phyloP scores from a whole-genome alignment of 2,888 invertebrate species.

The Stenoptilia bipunctidactyla region DNA sequence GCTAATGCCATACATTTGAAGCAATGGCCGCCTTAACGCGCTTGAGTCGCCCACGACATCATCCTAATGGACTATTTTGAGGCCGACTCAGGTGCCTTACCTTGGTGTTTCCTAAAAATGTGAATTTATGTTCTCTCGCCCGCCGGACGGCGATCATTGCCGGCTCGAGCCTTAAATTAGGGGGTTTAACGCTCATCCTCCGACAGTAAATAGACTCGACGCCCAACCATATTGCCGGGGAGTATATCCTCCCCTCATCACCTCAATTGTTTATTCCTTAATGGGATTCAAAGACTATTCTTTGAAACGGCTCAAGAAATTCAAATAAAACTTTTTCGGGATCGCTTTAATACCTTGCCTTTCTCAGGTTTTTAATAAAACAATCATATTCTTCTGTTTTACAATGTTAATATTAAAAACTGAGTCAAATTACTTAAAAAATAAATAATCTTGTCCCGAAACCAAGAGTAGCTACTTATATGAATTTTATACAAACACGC shows the following conservation, averaged over 20 bases:
- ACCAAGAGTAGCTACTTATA: too few relatives aligned
- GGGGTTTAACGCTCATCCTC: constrained; percentile 62
- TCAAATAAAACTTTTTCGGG: too few relatives aligned
- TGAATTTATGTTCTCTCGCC: constrained; percentile 57
- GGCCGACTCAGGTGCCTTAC: constrained; percentile 42
- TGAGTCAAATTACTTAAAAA: too few relatives aligned
- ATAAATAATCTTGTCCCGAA: too few relatives aligned
- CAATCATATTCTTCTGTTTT: too few relatives aligned
- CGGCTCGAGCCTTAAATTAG: constrained; percentile 63
- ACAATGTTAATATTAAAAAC: too few relatives aligned
- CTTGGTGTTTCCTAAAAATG: constrained; percentile 55
- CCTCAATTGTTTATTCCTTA: constrained; percentile 38
- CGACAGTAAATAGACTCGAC: constrained; percentile 54
- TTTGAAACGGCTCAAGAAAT: too few relatives aligned
- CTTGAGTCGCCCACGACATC: constrained; percentile 22
- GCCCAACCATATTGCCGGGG: constrained; percentile 47
- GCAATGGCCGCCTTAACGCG: constrained; percentile 4
- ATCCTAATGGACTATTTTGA: constrained; percentile 42
- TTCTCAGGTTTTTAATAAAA: too few relatives aligned
- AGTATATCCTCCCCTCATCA: constrained; percentile 27
- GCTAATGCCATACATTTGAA: background rate
- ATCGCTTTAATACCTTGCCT: too few relatives aligned
- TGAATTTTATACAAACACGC: background rate
- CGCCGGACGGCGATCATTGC: constrained; percentile 58
- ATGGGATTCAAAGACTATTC: constrained; percentile 15